Base-by-base conservation (phyloP, 2,113 vertebrate species). In the Tragelaphus imberbis region DNA sequence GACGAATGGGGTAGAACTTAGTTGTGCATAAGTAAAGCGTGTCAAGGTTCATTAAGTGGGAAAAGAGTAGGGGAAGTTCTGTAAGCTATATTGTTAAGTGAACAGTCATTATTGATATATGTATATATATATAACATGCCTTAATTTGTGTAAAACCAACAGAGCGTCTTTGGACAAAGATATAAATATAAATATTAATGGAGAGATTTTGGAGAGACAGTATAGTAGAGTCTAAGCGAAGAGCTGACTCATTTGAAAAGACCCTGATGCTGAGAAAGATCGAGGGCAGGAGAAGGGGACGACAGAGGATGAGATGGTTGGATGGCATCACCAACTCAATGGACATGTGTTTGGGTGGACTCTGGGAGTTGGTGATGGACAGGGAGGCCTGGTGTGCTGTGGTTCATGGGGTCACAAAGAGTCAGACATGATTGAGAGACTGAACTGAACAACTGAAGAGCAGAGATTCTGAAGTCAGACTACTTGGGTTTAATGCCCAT, bases 361-460 rank as follows among this genome's bases (percentile, higher is more conserved):
- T 63, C 28, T 1, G 4, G 28, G 61, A 6, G 61, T 63, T 63
- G 28, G 13, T 63, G 61, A 63, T 30, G 28, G 28, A 63, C 61
- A 63, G 61, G 28, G 13, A 63, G 61, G 61, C 28, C 61, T 63
- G 61, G 61, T 3, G 6, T 63, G 5, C 28, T 63, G 61, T 0
- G 6, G 61, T 30, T 63, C 61, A 30, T 30, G 13, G 27, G 28
- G 28, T 63, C 0, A 6, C 59, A 63, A 63, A 63, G 59, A 14
- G 13, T 30, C 0, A 2, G 27, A 63, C 59, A 63, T 2, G 0
- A 63, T 6, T 63, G 59, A 61, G 6, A 0, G 59, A 13, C 25
- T 28, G 11, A 28, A 28, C 11, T 61, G 59, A 59, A 59, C 58
- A 59, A 59, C 27, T 13, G 25, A 61, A 61, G 30, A 82, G 15